phyloP scores from a whole-genome alignment of 2,888 invertebrate species.

The Himalopsyche anomala region DNA sequence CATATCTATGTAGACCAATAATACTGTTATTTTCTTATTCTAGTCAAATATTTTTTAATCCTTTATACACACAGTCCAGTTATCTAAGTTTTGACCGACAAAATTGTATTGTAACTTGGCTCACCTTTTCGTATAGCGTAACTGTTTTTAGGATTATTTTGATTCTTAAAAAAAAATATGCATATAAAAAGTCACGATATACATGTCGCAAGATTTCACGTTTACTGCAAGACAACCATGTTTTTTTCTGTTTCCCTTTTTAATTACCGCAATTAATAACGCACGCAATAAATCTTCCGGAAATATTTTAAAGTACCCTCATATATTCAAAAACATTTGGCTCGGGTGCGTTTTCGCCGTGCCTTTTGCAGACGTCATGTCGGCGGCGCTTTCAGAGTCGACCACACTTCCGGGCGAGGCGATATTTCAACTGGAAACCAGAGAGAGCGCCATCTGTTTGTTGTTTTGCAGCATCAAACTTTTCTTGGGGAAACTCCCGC shows the following conservation, averaged over 20 bases:
- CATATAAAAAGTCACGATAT: too few relatives aligned
- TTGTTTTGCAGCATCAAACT: slow-evolving; percentile 26
- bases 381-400: slow-evolving; percentile 4
- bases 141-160: too few relatives aligned
- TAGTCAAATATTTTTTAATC: too few relatives aligned
- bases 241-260: not conserved
- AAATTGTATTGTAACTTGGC: too few relatives aligned
- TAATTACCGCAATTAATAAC: not conserved
- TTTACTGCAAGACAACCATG: too few relatives aligned
- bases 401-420: slow-evolving; percentile 13
- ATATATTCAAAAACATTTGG: slow-evolving; percentile 22
- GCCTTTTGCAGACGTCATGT: slow-evolving; percentile 21
- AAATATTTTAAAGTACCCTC: slow-evolving; percentile 16
- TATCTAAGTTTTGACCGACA: too few relatives aligned
- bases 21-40: too few relatives aligned
- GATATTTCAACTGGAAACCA: slow-evolving; percentile 30
- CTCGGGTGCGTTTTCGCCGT: not conserved
- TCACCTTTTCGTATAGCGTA: too few relatives aligned
- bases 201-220: too few relatives aligned
- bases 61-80: too few relatives aligned
- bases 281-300: slow-evolving; percentile 1
- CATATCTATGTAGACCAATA: too few relatives aligned
- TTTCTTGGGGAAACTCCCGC: not conserved
- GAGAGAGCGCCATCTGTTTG: slow-evolving; percentile 34
- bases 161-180: too few relatives aligned